A percentile compares a stretch with the other conserved stretches of the same genome.
Conservation (phyloP, 2,113 vertebrate genomes). For the Syngnathoides biaculeatus region DNA sequence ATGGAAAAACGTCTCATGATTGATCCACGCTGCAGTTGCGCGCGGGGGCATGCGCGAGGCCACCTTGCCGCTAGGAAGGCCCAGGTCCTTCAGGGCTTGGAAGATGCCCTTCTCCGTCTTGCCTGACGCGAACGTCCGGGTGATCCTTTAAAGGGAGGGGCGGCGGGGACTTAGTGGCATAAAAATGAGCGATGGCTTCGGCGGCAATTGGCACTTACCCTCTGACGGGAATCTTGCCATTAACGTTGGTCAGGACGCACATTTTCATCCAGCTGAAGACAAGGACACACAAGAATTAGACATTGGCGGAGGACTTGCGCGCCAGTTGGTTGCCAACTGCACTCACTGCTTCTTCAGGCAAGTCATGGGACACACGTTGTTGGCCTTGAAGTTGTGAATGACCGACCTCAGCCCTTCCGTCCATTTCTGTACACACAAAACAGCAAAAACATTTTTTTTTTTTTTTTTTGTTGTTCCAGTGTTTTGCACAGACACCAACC, state of each 20-base stretch:
- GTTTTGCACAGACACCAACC: neutral
- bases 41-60: neutral
- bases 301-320: neutral
- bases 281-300: neutral
- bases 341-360: conserved; percentile 99
- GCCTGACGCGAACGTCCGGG: conserved; percentile 96
- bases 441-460: conserved; percentile 9
- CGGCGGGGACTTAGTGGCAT: neutral
- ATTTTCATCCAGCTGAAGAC: conserved; percentile 92
- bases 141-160: conserved; percentile 77
- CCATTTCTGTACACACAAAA: conserved; percentile 84
- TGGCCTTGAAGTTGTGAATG: conserved; percentile 97
- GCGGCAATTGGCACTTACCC: conserved; percentile 75
- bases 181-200: neutral
- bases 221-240: conserved; percentile 93
- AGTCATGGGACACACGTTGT: conserved; percentile 98
- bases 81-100: conserved; percentile 95
- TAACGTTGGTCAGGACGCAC: conserved; percentile 93
- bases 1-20: neutral
- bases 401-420: conserved; percentile 90
- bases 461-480: too few relatives aligned
- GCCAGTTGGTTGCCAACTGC: neutral
- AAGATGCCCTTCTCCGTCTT: conserved; percentile 99
- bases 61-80: conserved; percentile 98
- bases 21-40: neutral